These are phyloP conservation scores for Caerostris extrusa DNA, from an alignment of 1,140 invertebrate genomes.

Conservation along the genomic window DNA sequence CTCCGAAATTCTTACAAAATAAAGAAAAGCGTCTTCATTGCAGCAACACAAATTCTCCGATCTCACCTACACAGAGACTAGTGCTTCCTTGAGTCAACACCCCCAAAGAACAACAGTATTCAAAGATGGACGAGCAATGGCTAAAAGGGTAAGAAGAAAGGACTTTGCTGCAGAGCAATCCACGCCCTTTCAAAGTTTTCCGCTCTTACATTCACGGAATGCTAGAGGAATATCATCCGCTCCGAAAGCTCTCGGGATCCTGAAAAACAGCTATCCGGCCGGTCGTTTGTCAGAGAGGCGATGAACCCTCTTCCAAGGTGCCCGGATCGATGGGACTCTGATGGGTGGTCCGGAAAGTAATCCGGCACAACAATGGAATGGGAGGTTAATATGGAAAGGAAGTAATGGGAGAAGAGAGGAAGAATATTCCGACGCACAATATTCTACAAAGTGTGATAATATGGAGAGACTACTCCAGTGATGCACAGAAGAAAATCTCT, in stretches of 20 bases:
- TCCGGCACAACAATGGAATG: background rate
- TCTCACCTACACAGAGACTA: background rate
- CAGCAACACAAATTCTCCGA: too few species aligned
- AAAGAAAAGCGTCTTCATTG: too few species aligned
- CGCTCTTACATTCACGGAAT: background rate
- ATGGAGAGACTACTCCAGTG: too few species aligned
- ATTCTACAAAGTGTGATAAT: too few species aligned
- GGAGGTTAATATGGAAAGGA: background rate
- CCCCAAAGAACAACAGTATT: background rate
- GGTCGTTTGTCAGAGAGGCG: slow-evolving; percentile 15
- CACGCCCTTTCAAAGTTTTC: background rate
- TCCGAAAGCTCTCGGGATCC: background rate
- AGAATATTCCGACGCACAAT: too few species aligned
- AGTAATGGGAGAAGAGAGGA: background rate
- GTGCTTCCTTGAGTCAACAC: background rate
- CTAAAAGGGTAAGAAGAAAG: background rate
- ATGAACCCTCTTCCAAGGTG: background rate
- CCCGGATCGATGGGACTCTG: background rate
- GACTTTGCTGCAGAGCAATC: background rate
- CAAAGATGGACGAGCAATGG: background rate
- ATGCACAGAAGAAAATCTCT: too few species aligned
- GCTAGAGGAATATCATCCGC: slow-evolving; percentile 5
- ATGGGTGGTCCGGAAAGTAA: background rate
- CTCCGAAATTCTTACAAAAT: too few species aligned
- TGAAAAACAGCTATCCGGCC: slow-evolving; percentile 49